Conservation (phyloP, 2,888 invertebrate species). For the Nebria brevicollis region DNA sequence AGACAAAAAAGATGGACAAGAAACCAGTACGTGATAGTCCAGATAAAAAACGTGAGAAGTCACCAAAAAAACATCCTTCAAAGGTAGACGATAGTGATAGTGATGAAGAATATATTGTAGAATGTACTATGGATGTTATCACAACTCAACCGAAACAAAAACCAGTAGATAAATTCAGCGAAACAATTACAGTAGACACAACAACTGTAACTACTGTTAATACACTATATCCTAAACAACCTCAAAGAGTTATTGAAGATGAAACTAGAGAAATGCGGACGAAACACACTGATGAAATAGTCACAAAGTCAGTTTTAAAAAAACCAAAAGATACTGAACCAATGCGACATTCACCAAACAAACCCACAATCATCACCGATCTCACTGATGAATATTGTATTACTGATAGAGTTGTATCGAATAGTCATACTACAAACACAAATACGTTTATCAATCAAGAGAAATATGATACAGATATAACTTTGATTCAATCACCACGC, state of each 20-base stretch:
- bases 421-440: conserved; percentile 6
- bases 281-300: too few species aligned
- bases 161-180: background rate
- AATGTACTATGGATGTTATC: background rate
- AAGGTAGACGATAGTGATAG: background rate
- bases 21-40: conserved; percentile 13
- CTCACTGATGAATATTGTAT: conserved; percentile 19
- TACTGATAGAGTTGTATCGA: background rate
- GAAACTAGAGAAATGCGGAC: background rate
- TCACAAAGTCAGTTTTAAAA: conserved; percentile 8
- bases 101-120: background rate
- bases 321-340: conserved; percentile 24
- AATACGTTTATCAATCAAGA: conserved; percentile 26
- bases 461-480: conserved; percentile 39
- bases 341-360: conserved; percentile 6
- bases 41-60: conserved; percentile 5
- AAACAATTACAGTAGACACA: background rate
- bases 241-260: background rate
- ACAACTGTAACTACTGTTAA: background rate
- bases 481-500: conserved; percentile 4
- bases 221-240: background rate
- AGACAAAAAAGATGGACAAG: conserved; percentile 47
- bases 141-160: conserved; percentile 12
- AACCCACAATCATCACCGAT: conserved; percentile 20
- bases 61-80: conserved; percentile 8